phyloP scores from a whole-genome alignment of 2,113 vertebrate genomes.

The Nibea coibor region DNA sequence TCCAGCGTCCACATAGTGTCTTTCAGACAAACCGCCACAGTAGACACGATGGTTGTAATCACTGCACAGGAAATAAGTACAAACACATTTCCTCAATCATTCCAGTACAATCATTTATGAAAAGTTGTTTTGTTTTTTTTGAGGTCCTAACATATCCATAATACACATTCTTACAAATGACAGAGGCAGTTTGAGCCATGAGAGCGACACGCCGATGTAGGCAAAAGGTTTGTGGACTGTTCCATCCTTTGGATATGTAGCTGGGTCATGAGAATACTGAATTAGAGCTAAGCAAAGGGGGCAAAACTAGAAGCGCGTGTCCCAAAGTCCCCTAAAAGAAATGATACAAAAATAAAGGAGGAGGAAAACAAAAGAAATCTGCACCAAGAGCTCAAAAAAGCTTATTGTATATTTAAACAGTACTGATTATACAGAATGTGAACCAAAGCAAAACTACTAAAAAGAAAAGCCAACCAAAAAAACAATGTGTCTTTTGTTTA shows the following conservation, averaged over 20 bases:
- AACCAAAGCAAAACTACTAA: conserved; percentile 72
- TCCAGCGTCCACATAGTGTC: conserved; percentile 71
- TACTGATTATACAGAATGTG: conserved; percentile 68
- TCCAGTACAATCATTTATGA: conserved; percentile 68
- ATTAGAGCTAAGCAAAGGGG: conserved; percentile 29
- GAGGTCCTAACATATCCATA: conserved; percentile 56
- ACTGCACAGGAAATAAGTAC: conserved; percentile 55
- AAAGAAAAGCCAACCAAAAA: conserved; percentile 60
- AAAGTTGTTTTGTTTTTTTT: conserved; percentile 23
- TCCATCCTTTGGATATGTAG: conserved; percentile 70
- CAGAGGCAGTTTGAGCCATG: conserved; percentile 47
- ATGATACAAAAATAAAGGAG: conserved; percentile 39
- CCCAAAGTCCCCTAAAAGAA: conserved; percentile 37
- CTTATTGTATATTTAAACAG: conserved; percentile 68
- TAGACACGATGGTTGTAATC: conserved; percentile 63
- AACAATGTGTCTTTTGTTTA: conserved; percentile 54
- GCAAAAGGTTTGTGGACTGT: conserved; percentile 31
- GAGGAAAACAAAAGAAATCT: conserved; percentile 33
- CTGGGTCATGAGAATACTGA: conserved; percentile 64
- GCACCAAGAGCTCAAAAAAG: conserved; percentile 68
- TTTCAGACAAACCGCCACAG: conserved; percentile 39
- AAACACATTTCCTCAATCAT: conserved; percentile 49
- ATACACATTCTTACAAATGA: conserved; percentile 68
- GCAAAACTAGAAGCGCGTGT: conserved; percentile 25
- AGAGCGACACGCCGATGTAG: conserved; percentile 68